A percentile compares a stretch with the other conserved stretches of the same genome.
Conservation (phyloP, 2,888 invertebrate species). For the Pasiphila rectangulata region DNA sequence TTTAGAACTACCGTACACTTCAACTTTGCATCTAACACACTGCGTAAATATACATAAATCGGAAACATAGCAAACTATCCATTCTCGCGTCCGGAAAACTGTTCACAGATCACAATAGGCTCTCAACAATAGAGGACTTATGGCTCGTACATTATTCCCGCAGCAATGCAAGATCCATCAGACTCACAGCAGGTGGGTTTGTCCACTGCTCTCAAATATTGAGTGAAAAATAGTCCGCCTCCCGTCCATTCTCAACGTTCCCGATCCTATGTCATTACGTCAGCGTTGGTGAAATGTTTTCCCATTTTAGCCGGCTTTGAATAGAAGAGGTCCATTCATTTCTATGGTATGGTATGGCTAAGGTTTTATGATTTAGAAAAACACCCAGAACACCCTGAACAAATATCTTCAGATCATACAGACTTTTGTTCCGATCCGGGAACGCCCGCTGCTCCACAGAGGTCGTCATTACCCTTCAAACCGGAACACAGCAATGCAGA, state of each 20-base stretch:
- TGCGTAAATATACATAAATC: neutral
- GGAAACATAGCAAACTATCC: neutral
- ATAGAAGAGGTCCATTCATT: no score
- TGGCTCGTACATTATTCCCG: slow-evolving; percentile 18
- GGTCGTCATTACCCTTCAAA: no score
- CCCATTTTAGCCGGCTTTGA: no score
- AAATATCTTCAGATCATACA: no score
- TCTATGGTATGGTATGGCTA: slow-evolving; percentile 8
- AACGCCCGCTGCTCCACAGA: no score
- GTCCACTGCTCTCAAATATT: slow-evolving; percentile 60
- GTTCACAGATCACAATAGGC: slow-evolving; percentile 31
- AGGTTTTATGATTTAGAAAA: slow-evolving; percentile 12
- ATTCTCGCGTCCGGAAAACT: slow-evolving; percentile 1
- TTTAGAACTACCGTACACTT: no score
- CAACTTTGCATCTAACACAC: neutral
- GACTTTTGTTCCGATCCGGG: no score
- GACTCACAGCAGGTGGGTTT: slow-evolving; percentile 66
- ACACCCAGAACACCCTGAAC: no score
- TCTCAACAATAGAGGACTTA: slow-evolving; percentile 41
- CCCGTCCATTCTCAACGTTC: slow-evolving; percentile 54
- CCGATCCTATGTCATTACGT: slow-evolving; percentile 63
- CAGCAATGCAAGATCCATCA: slow-evolving; percentile 50
- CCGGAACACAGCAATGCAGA: no score
- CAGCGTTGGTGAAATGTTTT: slow-evolving; percentile 33
- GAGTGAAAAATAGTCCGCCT: slow-evolving; percentile 56